phyloP scores from a whole-genome alignment of 2,113 vertebrate species.

The Pseudorhombus dupliciocellatus region DNA sequence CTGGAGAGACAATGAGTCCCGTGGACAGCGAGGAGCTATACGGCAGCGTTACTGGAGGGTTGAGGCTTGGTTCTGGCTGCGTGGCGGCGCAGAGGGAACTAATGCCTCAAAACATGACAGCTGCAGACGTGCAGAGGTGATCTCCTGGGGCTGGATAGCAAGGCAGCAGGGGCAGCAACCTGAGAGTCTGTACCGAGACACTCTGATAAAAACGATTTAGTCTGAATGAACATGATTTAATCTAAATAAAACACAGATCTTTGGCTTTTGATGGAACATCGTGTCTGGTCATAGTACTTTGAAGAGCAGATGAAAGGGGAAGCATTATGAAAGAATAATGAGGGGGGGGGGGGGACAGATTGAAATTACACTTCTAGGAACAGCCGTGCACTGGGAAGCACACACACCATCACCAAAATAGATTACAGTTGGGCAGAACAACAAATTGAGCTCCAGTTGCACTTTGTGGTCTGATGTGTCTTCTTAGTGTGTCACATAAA shows the following conservation, averaged over 20 bases:
- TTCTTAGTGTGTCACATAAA: constrained; percentile 45
- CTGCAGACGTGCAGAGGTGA: constrained; percentile 16
- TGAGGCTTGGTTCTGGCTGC: constrained; percentile 13
- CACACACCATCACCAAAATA: constrained; percentile 57
- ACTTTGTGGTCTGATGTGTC: constrained; percentile 38
- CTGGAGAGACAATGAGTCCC: constrained; percentile 28
- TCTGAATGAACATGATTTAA: constrained; percentile 42
- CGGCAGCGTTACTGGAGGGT: not conserved
- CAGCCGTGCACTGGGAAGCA: constrained; percentile 18
- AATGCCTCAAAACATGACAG: constrained; percentile 11
- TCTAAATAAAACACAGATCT: constrained; percentile 40
- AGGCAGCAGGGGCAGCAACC: not conserved
- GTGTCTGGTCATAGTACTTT: constrained; percentile 43
- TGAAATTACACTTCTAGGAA: constrained; percentile 57
- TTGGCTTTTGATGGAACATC: constrained; percentile 50
- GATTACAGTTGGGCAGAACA: constrained; percentile 60
- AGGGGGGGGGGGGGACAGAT: constrained; percentile 14
- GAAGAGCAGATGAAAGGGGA: constrained; percentile 63
- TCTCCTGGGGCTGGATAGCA: constrained; percentile 27
- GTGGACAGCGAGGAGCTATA: constrained; percentile 30
- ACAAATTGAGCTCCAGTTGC: constrained; percentile 58
- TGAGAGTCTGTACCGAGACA: not conserved
- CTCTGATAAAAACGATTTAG: constrained; percentile 49
- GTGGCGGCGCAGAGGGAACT: not conserved
- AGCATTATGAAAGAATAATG: constrained; percentile 45